phyloP scores from a whole-genome alignment of 1,140 invertebrate species.

The Trialeurodes vaporariorum region DNA sequence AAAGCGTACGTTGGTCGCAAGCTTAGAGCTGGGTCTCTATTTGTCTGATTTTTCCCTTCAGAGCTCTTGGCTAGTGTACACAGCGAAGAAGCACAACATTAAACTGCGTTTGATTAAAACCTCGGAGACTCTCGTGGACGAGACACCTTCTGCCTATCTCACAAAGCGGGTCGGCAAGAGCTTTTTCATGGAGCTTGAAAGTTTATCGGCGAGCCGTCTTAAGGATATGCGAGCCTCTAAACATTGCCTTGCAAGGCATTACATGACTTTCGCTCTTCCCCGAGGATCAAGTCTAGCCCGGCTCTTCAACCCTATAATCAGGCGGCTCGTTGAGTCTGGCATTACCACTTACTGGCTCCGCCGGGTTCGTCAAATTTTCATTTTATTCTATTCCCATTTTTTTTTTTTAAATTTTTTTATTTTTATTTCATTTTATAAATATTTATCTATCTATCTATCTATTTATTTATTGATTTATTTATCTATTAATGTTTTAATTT shows the following conservation, averaged over 20 bases:
- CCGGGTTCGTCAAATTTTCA: too few species aligned
- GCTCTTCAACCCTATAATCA: slow-evolving; percentile 5
- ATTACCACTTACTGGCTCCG: slow-evolving; percentile 13
- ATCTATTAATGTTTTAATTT: too few species aligned
- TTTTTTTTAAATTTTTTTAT: too few species aligned
- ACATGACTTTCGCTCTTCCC: slow-evolving; percentile 11
- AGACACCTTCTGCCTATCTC: slow-evolving; percentile 6
- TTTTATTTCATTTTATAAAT: too few species aligned
- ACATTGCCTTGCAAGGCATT: slow-evolving; percentile 7
- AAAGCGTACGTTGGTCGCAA: too few species aligned
- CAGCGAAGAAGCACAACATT: background rate
- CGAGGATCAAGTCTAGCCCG: slow-evolving; percentile 5
- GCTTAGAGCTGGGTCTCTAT: too few species aligned
- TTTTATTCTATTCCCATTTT: too few species aligned
- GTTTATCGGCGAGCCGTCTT: slow-evolving; percentile 6
- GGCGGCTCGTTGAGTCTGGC: slow-evolving; percentile 10
- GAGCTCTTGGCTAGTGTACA: background rate
- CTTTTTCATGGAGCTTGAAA: slow-evolving; percentile 15
- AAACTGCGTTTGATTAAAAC: background rate
- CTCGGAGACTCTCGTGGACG: background rate
- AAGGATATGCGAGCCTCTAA: slow-evolving; percentile 11
- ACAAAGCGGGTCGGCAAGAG: slow-evolving; percentile 12
- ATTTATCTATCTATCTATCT: too few species aligned
- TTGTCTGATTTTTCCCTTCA: too few species aligned
- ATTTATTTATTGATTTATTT: too few species aligned